Evolutionary conservation across 2,888 invertebrate genomes (phyloP).

Genomic region (Imbricaverruca yamaguchii): DNA sequence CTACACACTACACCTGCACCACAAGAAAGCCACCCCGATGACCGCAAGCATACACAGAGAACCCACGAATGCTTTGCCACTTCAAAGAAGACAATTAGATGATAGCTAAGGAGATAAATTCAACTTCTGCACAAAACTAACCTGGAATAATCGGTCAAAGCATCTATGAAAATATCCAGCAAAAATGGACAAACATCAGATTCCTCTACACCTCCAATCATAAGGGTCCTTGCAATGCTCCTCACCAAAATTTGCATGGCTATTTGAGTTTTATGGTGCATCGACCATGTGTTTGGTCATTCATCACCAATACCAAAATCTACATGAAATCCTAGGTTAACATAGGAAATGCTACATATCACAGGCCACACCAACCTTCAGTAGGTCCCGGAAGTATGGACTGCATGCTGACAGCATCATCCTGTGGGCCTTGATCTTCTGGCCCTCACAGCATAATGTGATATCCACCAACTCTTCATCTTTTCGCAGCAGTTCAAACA

Average conservation of each 20-base stretch:
- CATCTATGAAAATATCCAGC: no score
- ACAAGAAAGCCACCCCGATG: no score
- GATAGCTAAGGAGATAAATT: no score
- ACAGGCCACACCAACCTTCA: neutral
- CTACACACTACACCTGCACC: no score
- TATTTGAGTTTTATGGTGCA: no score
- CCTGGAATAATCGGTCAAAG: no score
- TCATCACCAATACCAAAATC: neutral
- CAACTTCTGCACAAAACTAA: no score
- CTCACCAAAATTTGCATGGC: neutral
- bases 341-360: no score
- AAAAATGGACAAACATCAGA: neutral
- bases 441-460: neutral
- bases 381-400: neutral
- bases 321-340: no score
- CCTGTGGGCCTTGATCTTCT: conserved; percentile 5
- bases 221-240: neutral
- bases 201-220: neutral
- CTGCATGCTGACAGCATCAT: conserved; percentile 8
- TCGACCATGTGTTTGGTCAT: neutral
- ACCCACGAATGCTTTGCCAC: no score
- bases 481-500: neutral
- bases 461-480: conserved; percentile 4
- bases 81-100: no score
- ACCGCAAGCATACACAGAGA: no score